Conservation (phyloP, 64 coral and sea anemone species). For the Stichodactyla helianthus region DNA sequence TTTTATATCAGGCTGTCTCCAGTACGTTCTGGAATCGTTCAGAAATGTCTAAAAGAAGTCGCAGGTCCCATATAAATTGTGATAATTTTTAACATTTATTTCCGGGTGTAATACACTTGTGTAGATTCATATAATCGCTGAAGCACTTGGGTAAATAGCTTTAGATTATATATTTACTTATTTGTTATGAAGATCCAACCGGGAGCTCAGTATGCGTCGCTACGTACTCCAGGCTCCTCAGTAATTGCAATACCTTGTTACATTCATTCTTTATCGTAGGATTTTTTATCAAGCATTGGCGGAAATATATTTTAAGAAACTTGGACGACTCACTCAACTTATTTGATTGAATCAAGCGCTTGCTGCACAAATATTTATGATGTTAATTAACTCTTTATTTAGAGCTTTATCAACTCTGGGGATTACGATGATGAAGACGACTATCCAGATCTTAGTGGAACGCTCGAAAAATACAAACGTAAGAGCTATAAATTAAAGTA, state of each 20-base stretch:
- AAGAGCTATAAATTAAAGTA: background rate
- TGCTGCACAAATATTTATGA: background rate
- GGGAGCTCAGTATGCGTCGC: background rate
- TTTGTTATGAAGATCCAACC: background rate
- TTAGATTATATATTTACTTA: background rate
- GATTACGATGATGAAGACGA: slow-evolving; percentile 98
- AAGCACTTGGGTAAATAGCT: slow-evolving; percentile 1
- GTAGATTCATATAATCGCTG: background rate
- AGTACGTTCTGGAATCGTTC: background rate
- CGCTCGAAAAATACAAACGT: slow-evolving; percentile 83
- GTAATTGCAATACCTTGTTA: background rate
- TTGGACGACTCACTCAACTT: background rate
- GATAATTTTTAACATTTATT: slow-evolving; percentile 20
- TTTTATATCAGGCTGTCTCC: background rate
- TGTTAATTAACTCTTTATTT: background rate
- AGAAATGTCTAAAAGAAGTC: background rate
- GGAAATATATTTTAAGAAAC: background rate
- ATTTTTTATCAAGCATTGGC: background rate
- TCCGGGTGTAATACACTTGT: slow-evolving; percentile 12
- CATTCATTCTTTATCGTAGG: background rate
- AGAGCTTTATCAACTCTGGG: slow-evolving; percentile 76
- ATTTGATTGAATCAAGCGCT: background rate
- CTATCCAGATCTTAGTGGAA: slow-evolving; percentile 66
- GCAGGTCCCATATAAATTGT: background rate
- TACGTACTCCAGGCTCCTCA: background rate